Evolutionary conservation across 2,888 invertebrate genomes (phyloP).

Genomic region (Cloeon dipterum): DNA sequence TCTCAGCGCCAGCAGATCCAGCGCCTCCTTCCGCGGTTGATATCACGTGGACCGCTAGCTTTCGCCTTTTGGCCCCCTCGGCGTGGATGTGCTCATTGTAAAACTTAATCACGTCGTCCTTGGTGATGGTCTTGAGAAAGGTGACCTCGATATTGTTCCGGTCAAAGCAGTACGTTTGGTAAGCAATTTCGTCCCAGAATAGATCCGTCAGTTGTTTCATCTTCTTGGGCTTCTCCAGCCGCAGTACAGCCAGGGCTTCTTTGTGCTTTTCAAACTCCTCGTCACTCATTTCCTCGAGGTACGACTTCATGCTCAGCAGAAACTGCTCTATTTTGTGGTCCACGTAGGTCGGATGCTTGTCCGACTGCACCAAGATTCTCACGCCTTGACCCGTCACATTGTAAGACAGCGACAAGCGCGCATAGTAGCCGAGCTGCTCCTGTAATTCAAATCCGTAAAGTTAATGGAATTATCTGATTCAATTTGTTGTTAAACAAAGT

Average conservation of each 20-base stretch:
- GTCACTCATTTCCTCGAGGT: conserved; percentile 44
- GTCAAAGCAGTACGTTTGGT: conserved; percentile 81
- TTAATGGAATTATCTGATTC: too few species aligned
- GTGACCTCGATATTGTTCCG: conserved; percentile 65
- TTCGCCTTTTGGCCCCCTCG: conserved; percentile 29
- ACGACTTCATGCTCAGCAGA: conserved; percentile 37
- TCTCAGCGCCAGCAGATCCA: too few species aligned
- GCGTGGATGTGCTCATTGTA: conserved; percentile 36
- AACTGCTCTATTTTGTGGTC: conserved; percentile 78
- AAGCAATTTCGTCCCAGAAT: conserved; percentile 66
- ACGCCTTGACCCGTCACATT: conserved; percentile 71
- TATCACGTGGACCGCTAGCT: conserved; percentile 50
- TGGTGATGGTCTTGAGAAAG: conserved; percentile 50
- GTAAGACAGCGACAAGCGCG: conserved; percentile 65
- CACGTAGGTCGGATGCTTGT: conserved; percentile 55
- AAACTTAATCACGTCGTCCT: conserved; percentile 56
- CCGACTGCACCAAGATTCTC: conserved; percentile 56
- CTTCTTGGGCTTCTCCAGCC: conserved; percentile 80
- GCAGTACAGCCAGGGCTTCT: conserved; percentile 53
- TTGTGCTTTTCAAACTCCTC: conserved; percentile 68
- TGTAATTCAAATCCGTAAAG: too few species aligned
- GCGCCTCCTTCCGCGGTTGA: conserved; percentile 43
- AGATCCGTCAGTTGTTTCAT: conserved; percentile 42
- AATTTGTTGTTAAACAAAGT: too few species aligned
- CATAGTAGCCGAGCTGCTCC: conserved; percentile 88